A percentile compares a stretch with the other conserved stretches of the same genome.
These are phyloP conservation scores for Catharus ustulatus DNA, from an alignment of 2,797 vertebrate species.

Conservation along the genomic window DNA sequence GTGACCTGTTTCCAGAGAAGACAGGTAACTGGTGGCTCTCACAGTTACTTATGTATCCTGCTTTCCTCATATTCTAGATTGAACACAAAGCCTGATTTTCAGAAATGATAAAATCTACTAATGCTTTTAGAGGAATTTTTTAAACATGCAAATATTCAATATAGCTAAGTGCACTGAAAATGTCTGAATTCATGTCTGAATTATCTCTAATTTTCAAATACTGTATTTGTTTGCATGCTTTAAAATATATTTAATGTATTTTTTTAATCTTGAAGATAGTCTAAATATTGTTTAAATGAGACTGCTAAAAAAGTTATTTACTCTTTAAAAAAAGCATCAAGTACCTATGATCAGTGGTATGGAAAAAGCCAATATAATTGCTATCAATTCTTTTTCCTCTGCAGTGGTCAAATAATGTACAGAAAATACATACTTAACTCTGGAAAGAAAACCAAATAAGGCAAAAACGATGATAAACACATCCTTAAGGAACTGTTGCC, in stretches of 20 bases:
- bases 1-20: not conserved
- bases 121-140: not conserved
- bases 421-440: not conserved
- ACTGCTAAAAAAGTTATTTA: not conserved
- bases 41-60: not conserved
- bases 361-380: not conserved
- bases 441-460: not conserved
- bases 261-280: not conserved
- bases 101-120: not conserved
- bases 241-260: not conserved
- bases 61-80: not conserved
- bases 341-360: not conserved
- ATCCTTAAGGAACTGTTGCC: rapidly evolving
- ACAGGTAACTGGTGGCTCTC: not conserved
- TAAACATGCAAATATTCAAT: rapidly evolving
- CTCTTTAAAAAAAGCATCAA: not conserved
- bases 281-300: not conserved
- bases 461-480: not conserved
- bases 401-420: not conserved
- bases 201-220: not conserved
- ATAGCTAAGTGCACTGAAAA: not conserved
- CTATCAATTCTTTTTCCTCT: not conserved
- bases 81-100: not conserved
- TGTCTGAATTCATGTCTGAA: not conserved
- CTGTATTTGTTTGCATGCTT: not conserved